These are phyloP conservation scores for Drosophila antonietae DNA, from an alignment of 2,888 invertebrate genomes.

Conservation along the genomic window DNA sequence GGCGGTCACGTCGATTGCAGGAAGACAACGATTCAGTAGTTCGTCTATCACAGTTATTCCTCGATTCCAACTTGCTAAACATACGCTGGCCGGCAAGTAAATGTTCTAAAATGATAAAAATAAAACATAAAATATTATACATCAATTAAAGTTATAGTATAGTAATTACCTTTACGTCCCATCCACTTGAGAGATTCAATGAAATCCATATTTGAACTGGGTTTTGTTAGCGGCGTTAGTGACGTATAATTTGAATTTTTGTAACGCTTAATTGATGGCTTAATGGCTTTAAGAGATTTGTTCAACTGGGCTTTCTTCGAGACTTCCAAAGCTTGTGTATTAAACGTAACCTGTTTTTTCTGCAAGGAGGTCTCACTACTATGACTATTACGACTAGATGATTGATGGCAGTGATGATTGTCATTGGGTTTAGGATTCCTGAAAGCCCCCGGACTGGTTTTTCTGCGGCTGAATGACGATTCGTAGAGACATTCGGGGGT, in stretches of 20 bases:
- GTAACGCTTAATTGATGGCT: constrained; percentile 58
- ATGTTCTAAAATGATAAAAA: constrained; percentile 50
- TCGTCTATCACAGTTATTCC: constrained; percentile 50
- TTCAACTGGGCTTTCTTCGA: constrained; percentile 11
- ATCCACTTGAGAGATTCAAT: constrained; percentile 52
- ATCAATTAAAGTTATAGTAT: neutral
- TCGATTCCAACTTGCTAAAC: constrained; percentile 64
- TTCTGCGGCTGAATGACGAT: constrained; percentile 2
- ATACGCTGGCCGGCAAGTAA: constrained; percentile 60
- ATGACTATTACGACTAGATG: constrained; percentile 67
- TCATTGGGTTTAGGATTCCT: constrained; percentile 25
- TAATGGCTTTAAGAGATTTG: constrained; percentile 27
- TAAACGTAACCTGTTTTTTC: constrained; percentile 69
- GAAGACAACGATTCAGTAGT: constrained; percentile 32
- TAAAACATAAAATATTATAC: neutral
- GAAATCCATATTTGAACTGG: constrained; percentile 45
- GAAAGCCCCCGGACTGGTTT: neutral
- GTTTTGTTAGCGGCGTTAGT: constrained; percentile 6
- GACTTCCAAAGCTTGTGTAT: constrained; percentile 50
- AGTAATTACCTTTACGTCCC: constrained; percentile 49
- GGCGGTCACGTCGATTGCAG: constrained; percentile 10
- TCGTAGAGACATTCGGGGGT: constrained; percentile 19
- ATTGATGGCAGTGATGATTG: constrained; percentile 60
- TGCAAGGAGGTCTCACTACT: constrained; percentile 57
- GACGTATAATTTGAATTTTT: constrained; percentile 18